Evolutionary conservation across 1,140 invertebrate species (phyloP).

Genomic region (Neodiprion pinetum): DNA sequence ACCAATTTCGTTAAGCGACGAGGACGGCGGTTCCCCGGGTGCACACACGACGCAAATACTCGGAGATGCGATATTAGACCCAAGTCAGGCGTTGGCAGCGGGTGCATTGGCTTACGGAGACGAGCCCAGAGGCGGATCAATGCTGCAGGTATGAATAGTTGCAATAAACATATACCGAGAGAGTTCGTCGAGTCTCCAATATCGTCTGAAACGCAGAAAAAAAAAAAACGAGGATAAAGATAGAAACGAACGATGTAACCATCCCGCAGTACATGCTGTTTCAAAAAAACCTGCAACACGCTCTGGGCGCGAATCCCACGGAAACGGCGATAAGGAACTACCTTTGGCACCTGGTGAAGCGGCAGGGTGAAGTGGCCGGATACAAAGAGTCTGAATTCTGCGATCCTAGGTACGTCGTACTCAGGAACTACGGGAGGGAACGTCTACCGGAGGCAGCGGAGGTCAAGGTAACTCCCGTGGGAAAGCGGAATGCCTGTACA

Average conservation of each 20-base stretch:
- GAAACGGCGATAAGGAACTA: slow-evolving; percentile 37
- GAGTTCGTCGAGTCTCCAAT: too few relatives aligned
- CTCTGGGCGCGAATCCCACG: slow-evolving; percentile 37
- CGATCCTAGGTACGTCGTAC: slow-evolving; percentile 41
- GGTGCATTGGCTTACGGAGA: slow-evolving; percentile 37
- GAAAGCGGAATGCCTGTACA: not conserved
- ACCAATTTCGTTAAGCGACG: slow-evolving; percentile 35
- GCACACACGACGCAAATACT: slow-evolving; percentile 47
- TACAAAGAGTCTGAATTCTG: slow-evolving; percentile 33
- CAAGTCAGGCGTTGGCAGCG: slow-evolving; percentile 43
- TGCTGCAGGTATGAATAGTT: slow-evolving; percentile 31
- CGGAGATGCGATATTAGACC: slow-evolving; percentile 36
- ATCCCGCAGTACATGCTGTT: slow-evolving; percentile 43
- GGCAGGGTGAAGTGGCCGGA: slow-evolving; percentile 36
- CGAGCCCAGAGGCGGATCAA: slow-evolving; percentile 41
- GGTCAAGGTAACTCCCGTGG: slow-evolving; percentile 34
- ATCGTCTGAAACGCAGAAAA: too few relatives aligned
- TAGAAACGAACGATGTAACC: not conserved
- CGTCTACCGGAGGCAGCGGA: slow-evolving; percentile 36
- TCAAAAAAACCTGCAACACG: slow-evolving; percentile 34
- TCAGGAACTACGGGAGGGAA: slow-evolving; percentile 37
- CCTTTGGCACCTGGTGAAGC: slow-evolving; percentile 31
- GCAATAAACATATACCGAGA: not conserved
- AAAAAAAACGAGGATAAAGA: too few relatives aligned
- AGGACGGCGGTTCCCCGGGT: slow-evolving; percentile 44